These are phyloP conservation scores for Echiichthys vipera DNA, from an alignment of 2,797 vertebrate genomes.

Conservation along the genomic window DNA sequence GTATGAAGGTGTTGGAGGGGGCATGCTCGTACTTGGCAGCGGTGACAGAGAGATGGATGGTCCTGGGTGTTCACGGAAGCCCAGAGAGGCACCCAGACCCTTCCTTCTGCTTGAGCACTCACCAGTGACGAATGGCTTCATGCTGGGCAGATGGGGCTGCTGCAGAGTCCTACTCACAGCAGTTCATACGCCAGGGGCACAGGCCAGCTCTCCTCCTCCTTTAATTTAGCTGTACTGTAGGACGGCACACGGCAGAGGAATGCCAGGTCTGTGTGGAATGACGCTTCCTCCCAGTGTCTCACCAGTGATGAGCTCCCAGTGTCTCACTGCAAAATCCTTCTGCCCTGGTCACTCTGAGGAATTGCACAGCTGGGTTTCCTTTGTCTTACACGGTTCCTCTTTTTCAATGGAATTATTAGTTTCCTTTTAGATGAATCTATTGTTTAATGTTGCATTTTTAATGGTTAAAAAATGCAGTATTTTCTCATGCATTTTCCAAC, in stretches of 20 bases:
- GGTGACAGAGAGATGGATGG: conserved; percentile 68
- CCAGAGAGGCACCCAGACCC: conserved; percentile 49
- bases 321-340: conserved; percentile 21
- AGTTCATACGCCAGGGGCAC: conserved; percentile 47
- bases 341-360: conserved; percentile 50
- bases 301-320: conserved; percentile 38
- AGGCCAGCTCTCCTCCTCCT: conserved; percentile 28
- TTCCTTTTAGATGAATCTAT: not conserved
- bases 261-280: conserved; percentile 65
- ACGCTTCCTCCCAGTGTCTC: conserved; percentile 57
- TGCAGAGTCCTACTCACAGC: conserved; percentile 41
- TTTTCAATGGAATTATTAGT: not conserved
- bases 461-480: not conserved
- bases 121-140: conserved; percentile 66
- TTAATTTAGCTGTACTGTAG: conserved; percentile 58
- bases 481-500: not conserved
- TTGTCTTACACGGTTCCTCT: conserved; percentile 3
- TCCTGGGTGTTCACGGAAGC: conserved; percentile 46
- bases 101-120: conserved; percentile 60
- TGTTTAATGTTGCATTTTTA: not conserved
- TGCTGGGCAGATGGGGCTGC: conserved; percentile 59
- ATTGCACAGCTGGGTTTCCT: not conserved
- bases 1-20: conserved; percentile 4
- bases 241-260: conserved; percentile 53
- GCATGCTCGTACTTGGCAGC: conserved; percentile 20